Base-by-base conservation (phyloP, 2,113 vertebrate species). In the Psilopogon haemacephalus region DNA sequence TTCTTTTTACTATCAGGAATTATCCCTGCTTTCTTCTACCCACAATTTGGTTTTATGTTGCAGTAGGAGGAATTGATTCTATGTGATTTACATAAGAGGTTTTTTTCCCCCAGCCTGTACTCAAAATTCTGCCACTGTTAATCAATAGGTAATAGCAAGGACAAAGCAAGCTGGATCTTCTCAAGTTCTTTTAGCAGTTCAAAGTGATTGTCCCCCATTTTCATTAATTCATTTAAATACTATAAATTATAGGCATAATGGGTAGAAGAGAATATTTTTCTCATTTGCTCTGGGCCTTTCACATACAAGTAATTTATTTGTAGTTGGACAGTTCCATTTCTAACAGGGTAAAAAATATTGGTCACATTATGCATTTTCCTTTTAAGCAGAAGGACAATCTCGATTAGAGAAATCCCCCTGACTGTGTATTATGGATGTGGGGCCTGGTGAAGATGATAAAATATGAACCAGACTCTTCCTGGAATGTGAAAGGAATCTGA, bases 81-180 rank as follows among this genome's bases (percentile, higher is more conserved):
- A 24, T 33, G 37, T 58, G 50, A 83, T 95, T 72, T 95, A 88
- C 64, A 28, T 32, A 58, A 33, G 15, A 58, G 10, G 6, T 18
- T 32, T 73, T 46, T 0, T 30, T 78, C 74, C 63, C 21, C 6
- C 56, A 92, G 50, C 28, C 65, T 60, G 12, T 86, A 38, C 26
- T 84, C 67, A 78, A 59, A 79, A 74, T 58, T 69, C n/a, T 35
- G 71, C 60, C 10, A 11, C 12, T 82, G 38, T 86, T 90, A 64
- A 95, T 95, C 90, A 68, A 72, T 40, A 72, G 44, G 46, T 72
- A 88, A 84, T 5, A 59, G 48, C 72, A 94, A 91, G 73, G 91
- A 85, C 28, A 58, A 83, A 91, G 9, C 14, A 54, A 46, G 13
- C 38, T 59, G 35, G 52, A 13, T 68, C 72, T 89, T 40, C 14